Conservation (phyloP, 2,113 vertebrate species). For the Phoenicopterus ruber region DNA sequence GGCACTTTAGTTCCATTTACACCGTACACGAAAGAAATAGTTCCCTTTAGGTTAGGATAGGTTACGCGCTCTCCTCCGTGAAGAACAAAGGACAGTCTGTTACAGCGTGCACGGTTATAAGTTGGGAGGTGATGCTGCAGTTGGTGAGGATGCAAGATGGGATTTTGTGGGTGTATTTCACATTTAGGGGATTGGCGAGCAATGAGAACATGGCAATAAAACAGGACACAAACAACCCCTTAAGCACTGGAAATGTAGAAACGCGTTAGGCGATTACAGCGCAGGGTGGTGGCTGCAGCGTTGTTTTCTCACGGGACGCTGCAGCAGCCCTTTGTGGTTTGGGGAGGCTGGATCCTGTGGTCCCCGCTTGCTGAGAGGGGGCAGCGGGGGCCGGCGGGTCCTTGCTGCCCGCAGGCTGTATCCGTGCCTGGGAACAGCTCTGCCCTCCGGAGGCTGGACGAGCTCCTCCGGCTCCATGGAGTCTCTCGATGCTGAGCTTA, state of each 20-base stretch:
- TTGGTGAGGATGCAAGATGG: not conserved
- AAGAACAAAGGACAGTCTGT: constrained; percentile 26
- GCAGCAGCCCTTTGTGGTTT: not conserved
- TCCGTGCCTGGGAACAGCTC: not conserved
- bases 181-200: not conserved
- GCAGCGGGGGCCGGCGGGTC: not conserved
- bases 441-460: not conserved
- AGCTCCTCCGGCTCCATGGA: not conserved
- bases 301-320: not conserved
- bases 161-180: not conserved
- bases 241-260: not conserved
- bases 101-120: not conserved
- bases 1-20: not conserved
- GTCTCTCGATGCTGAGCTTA: not conserved
- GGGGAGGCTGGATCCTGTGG: not conserved
- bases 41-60: not conserved
- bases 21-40: not conserved
- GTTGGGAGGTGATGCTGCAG: not conserved
- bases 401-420: not conserved
- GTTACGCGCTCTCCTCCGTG: not conserved
- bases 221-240: not conserved
- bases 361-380: not conserved
- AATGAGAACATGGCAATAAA: not conserved
- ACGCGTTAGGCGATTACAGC: not conserved
- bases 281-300: not conserved